Percentiles rank a stretch among this genome's conserved stretches.
These are phyloP conservation scores for Charanyca ferruginea DNA, from an alignment of 2,888 invertebrate species.

Conservation along the genomic window DNA sequence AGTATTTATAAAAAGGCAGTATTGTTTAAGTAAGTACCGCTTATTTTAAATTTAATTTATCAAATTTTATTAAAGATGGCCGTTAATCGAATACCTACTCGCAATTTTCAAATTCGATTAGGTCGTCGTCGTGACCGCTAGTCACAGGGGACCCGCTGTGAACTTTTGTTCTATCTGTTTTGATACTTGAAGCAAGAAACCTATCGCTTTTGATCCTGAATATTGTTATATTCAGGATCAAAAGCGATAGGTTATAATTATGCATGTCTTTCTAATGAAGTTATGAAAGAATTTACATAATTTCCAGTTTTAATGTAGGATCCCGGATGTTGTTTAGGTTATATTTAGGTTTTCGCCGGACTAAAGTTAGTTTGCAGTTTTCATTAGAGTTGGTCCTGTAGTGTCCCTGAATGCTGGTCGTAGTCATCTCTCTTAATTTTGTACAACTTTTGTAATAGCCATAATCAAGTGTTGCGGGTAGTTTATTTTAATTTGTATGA, in stretches of 20 bases:
- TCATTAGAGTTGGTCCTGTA: constrained; percentile 66
- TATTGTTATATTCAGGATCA: constrained; percentile 44
- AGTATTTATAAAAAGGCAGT: too few species aligned
- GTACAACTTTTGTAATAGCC: constrained; percentile 61
- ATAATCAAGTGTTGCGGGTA: constrained; percentile 54
- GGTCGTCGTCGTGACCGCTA: constrained; percentile 1
- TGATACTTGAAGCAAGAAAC: constrained; percentile 37
- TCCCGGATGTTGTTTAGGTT: constrained; percentile 57
- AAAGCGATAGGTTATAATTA: constrained; percentile 56
- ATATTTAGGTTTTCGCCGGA: constrained; percentile 55
- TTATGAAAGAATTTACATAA: constrained; percentile 60
- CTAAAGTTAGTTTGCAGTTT: constrained; percentile 67
- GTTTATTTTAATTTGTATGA: constrained; percentile 50
- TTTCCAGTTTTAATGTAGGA: constrained; percentile 48
- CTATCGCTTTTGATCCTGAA: too few species aligned
- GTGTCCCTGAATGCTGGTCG: constrained; percentile 57
- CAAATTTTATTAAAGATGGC: background rate
- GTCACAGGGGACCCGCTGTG: constrained; percentile 31
- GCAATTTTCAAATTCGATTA: constrained; percentile 37
- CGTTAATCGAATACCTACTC: constrained; percentile 7
- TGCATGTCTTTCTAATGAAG: constrained; percentile 52
- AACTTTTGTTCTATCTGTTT: constrained; percentile 39
- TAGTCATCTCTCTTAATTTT: constrained; percentile 67
- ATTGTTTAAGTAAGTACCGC: too few species aligned
- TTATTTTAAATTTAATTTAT: too few species aligned